A percentile compares a stretch with the other conserved stretches of the same genome.
Conservation (phyloP, 2,113 vertebrate species). For the Nanorana parkeri region DNA sequence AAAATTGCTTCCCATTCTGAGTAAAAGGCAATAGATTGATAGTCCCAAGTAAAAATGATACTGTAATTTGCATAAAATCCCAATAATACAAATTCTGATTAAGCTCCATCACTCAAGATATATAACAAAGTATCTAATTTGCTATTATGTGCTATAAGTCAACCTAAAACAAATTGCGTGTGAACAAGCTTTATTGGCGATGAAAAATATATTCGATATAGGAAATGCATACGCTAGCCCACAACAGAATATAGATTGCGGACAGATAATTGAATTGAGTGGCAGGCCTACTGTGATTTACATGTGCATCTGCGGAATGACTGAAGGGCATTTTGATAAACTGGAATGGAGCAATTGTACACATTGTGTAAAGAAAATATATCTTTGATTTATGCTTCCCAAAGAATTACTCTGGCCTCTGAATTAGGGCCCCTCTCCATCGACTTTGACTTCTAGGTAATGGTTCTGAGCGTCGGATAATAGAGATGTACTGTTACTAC, state of each 20-base stretch:
- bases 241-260: not conserved
- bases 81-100: not conserved
- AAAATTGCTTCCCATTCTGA: too few relatives aligned
- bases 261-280: not conserved
- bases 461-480: slow-evolving; percentile 3
- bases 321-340: slow-evolving; percentile 43
- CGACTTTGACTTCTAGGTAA: slow-evolving; percentile 26
- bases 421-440: slow-evolving; percentile 28
- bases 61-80: too few relatives aligned
- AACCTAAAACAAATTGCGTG: not conserved
- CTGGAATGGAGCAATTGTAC: not conserved
- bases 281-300: slow-evolving; percentile 1
- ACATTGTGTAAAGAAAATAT: slow-evolving; percentile 22
- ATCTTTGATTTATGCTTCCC: slow-evolving; percentile 31
- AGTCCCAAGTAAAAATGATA: too few relatives aligned
- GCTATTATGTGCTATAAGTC: not conserved
- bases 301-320: not conserved
- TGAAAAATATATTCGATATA: not conserved
- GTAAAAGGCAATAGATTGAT: too few relatives aligned
- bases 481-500: slow-evolving; percentile 1
- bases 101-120: not conserved
- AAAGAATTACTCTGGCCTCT: slow-evolving; percentile 21
- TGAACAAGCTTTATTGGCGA: not conserved
- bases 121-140: not conserved
- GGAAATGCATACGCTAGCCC: not conserved